Conservation (phyloP, 2,888 invertebrate genomes). For the Campoplex nolae region DNA sequence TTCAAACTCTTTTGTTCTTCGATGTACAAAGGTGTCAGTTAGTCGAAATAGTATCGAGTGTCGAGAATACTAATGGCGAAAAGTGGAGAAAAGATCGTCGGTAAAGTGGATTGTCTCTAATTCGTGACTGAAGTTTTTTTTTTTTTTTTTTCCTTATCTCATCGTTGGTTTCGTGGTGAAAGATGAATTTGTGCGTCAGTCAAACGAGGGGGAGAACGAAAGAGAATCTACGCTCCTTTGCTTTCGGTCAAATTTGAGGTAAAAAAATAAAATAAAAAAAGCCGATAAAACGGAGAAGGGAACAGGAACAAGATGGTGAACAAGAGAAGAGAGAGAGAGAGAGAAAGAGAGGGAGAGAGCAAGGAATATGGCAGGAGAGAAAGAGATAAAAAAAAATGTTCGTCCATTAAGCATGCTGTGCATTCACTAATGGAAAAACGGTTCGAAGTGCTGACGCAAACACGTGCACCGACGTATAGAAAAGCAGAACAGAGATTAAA, state of each 20-base stretch:
- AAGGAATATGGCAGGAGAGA: background rate
- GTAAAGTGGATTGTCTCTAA: constrained; percentile 61
- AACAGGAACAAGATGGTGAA: too few relatives aligned
- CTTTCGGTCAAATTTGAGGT: constrained; percentile 30
- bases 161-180: constrained; percentile 35
- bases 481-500: constrained; percentile 13
- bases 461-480: constrained; percentile 14
- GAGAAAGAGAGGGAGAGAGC: background rate
- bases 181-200: constrained; percentile 23
- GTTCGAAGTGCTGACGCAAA: constrained; percentile 54
- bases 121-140: constrained; percentile 54
- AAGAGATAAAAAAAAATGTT: constrained; percentile 15
- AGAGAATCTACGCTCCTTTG: constrained; percentile 11
- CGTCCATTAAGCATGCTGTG: constrained; percentile 59
- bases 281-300: constrained; percentile 7
- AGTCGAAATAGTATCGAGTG: background rate
- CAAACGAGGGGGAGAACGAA: constrained; percentile 11
- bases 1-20: background rate
- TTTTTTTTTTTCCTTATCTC: constrained; percentile 43
- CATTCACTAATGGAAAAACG: constrained; percentile 62
- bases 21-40: background rate
- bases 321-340: background rate
- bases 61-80: constrained; percentile 19
- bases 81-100: constrained; percentile 25
- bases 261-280: constrained; percentile 23